phyloP scores from a whole-genome alignment of 1,140 invertebrate species.

The Vollenhovia emeryi region DNA sequence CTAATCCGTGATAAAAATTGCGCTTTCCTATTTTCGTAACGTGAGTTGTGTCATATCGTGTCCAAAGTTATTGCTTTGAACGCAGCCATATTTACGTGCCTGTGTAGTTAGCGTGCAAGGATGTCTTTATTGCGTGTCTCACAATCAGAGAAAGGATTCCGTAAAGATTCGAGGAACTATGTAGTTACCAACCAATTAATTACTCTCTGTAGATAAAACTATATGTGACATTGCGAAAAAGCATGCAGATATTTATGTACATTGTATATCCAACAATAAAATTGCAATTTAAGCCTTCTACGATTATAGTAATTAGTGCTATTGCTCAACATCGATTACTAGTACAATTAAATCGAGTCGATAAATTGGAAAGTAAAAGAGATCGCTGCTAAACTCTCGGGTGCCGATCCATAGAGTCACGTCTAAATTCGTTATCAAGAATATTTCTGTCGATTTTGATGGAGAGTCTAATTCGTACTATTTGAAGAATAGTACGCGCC shows the following conservation, averaged over 20 bases:
- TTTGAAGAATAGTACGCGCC: not conserved
- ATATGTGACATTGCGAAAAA: not conserved
- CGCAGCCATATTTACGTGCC: conserved; percentile 55
- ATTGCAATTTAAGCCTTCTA: not conserved
- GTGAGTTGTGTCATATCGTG: conserved; percentile 13
- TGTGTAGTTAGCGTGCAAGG: not conserved
- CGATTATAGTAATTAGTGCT: not conserved
- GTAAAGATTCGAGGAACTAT: not conserved
- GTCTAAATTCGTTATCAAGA: not conserved
- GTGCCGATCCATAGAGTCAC: not conserved
- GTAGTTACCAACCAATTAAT: conserved; percentile 5
- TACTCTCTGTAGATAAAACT: not conserved
- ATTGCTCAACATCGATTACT: too few species aligned
- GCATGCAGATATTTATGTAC: not conserved
- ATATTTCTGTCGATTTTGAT: not conserved
- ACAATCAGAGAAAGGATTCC: not conserved
- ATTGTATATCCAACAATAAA: conserved; percentile 27
- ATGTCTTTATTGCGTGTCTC: not conserved
- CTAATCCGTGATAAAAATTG: conserved; percentile 36
- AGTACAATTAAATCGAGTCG: too few species aligned
- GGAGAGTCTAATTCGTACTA: not conserved
- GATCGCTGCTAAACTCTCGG: not conserved
- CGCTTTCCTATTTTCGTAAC: conserved; percentile 35
- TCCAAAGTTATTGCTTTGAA: conserved; percentile 18
- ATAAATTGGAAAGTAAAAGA: not conserved